Percentiles rank a stretch among this genome's conserved stretches.
phyloP scores from a whole-genome alignment of 37 sponge, comb jelly and placozoan species.

The Mnemiopsis leidyi region DNA sequence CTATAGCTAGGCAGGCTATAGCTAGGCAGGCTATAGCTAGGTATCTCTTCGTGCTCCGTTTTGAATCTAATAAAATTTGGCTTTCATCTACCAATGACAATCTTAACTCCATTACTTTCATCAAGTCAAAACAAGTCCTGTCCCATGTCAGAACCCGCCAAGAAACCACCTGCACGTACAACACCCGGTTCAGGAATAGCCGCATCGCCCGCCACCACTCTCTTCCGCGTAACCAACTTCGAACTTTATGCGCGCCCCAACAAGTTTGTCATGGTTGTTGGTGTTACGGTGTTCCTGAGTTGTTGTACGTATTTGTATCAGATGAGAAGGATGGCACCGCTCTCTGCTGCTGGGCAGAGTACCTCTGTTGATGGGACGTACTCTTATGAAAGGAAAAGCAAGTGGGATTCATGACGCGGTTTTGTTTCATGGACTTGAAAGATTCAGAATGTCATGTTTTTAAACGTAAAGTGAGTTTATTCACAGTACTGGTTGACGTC shows the following conservation, averaged over 20 bases:
- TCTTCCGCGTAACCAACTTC: slow-evolving; percentile 49
- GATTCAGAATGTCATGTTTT: too few species aligned
- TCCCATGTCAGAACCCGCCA: background rate
- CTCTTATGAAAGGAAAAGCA: slow-evolving; percentile 33
- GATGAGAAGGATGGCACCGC: background rate
- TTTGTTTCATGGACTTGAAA: too few species aligned
- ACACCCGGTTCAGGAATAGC: slow-evolving; percentile 54
- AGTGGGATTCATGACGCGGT: background rate
- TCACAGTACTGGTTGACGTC: too few species aligned
- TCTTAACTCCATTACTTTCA: background rate
- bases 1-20: too few species aligned
- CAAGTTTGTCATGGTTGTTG: slow-evolving; percentile 48
- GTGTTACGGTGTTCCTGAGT: slow-evolving; percentile 1
- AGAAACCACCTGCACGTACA: background rate
- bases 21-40: too few species aligned
- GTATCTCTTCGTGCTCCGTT: too few species aligned
- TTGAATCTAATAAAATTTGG: too few species aligned
- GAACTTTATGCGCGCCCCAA: slow-evolving; percentile 52
- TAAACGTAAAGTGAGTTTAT: too few species aligned
- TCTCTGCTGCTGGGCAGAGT: background rate
- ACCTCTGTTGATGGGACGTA: slow-evolving; percentile 41
- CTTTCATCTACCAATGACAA: background rate
- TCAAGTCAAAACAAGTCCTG: background rate
- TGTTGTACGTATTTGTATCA: slow-evolving; percentile 47
- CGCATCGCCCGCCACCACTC: slow-evolving; percentile 4